phyloP scores from a whole-genome alignment of 2,797 vertebrate genomes.

The Anisognathus igniventris region DNA sequence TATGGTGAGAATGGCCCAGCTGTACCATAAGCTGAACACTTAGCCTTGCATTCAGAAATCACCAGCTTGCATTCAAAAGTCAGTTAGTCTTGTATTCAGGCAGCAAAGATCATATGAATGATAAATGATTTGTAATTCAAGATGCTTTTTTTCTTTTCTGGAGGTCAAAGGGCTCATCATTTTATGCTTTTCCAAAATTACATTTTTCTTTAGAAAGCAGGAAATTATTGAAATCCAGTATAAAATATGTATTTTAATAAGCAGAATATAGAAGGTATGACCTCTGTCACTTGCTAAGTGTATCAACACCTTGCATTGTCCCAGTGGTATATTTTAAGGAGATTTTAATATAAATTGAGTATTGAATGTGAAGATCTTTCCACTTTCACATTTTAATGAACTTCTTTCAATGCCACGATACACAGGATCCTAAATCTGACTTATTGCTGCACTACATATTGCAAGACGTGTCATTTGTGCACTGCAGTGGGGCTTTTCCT shows the following conservation, averaged over 20 bases:
- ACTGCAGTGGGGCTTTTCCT: not conserved
- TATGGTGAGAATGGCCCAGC: conserved; percentile 48
- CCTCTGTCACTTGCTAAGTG: not conserved
- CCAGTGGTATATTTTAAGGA: not conserved
- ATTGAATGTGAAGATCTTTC: not conserved
- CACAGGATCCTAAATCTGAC: not conserved
- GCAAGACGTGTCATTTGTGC: not conserved
- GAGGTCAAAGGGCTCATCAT: not conserved
- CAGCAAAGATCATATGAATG: conserved; percentile 50
- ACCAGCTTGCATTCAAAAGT: conserved; percentile 38
- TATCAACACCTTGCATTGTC: not conserved
- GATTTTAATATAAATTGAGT: conserved; percentile 1
- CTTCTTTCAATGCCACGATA: not conserved
- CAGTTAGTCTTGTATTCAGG: conserved; percentile 42
- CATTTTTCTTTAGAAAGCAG: not conserved
- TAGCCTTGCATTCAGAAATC: conserved; percentile 48
- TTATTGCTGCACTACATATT: not conserved
- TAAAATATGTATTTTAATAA: conserved; percentile 12
- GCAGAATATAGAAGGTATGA: not conserved
- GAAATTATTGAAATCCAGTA: conserved; percentile 21
- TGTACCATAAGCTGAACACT: conserved; percentile 43
- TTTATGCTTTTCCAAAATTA: not conserved
- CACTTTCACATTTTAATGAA: conserved; percentile 16
- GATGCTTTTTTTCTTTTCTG: not conserved
- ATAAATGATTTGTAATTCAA: conserved; percentile 30